A percentile compares a stretch with the other conserved stretches of the same genome.
Evolutionary conservation across 2,888 invertebrate species (phyloP).

Genomic region (Mallateleia sp.): DNA sequence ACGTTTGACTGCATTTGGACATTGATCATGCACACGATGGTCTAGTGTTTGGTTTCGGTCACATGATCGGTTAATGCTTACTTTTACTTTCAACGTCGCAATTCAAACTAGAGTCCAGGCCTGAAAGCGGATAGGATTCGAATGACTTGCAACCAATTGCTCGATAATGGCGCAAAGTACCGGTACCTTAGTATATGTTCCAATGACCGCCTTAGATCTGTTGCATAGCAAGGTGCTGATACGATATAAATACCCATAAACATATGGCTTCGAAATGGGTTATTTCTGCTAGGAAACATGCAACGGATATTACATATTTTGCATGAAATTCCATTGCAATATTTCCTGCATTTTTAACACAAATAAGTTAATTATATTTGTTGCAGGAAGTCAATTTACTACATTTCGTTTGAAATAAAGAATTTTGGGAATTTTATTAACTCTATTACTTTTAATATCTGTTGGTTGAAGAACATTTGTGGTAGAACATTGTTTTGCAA

Average conservation of each 20-base stretch:
- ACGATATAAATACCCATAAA: conserved; percentile 8
- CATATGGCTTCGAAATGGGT: neutral
- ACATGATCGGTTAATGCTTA: conserved; percentile 62
- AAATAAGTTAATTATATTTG: neutral
- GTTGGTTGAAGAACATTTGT: too few relatives aligned
- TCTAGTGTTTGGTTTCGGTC: conserved; percentile 58
- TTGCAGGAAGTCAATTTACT: neutral
- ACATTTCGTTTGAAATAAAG: too few relatives aligned
- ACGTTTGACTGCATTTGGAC: too few relatives aligned
- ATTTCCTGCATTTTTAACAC: too few relatives aligned
- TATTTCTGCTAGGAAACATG: conserved; percentile 9
- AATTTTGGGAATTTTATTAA: neutral
- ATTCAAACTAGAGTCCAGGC: conserved; percentile 37
- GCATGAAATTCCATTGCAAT: neutral
- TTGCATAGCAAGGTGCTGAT: conserved; percentile 20
- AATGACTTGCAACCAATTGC: conserved; percentile 60
- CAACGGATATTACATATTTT: conserved; percentile 11
- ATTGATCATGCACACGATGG: too few relatives aligned
- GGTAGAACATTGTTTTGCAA: conserved; percentile 41
- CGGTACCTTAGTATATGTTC: conserved; percentile 31
- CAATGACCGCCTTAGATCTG: conserved; percentile 48
- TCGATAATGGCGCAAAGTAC: conserved; percentile 45
- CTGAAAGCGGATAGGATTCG: conserved; percentile 63
- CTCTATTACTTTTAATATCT: too few relatives aligned
- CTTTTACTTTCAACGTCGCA: conserved; percentile 75